These are phyloP conservation scores for Bettongia penicillata DNA, from an alignment of 2,113 vertebrate species.

Conservation along the genomic window DNA sequence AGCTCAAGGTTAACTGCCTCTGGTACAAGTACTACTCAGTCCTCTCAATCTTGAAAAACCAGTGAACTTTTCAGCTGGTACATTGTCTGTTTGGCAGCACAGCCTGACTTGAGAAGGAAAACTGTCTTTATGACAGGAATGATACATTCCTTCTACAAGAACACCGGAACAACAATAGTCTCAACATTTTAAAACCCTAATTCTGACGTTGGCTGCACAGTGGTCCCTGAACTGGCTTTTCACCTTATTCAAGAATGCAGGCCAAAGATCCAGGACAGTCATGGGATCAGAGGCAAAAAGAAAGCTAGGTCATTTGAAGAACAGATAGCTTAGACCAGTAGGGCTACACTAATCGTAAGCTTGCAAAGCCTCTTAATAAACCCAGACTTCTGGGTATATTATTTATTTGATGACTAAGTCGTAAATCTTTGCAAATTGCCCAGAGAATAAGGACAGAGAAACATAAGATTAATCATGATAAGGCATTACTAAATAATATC, in stretches of 20 bases:
- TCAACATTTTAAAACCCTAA: background rate
- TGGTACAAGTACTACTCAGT: background rate
- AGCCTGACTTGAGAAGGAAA: background rate
- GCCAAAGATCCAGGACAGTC: background rate
- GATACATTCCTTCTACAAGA: background rate
- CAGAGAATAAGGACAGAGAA: slow-evolving; percentile 21
- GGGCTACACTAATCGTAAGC: background rate
- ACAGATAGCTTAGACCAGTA: background rate
- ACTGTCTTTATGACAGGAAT: slow-evolving; percentile 9
- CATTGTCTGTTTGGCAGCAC: background rate
- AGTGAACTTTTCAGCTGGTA: background rate
- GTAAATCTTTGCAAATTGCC: slow-evolving; percentile 33
- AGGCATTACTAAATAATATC: slow-evolving; percentile 39
- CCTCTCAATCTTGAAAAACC: background rate
- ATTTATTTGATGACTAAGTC: slow-evolving; percentile 38
- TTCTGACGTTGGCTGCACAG: slow-evolving; percentile 30
- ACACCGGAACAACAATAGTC: background rate
- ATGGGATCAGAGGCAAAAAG: slow-evolving; percentile 12
- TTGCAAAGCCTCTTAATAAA: background rate
- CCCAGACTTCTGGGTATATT: background rate
- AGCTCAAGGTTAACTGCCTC: background rate
- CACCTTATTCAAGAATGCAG: slow-evolving; percentile 33
- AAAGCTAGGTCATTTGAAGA: background rate
- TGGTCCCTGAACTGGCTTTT: background rate
- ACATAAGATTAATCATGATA: slow-evolving; percentile 19